Base-by-base conservation (phyloP, 2,888 invertebrate genomes). In the Dynastes tityus region DNA sequence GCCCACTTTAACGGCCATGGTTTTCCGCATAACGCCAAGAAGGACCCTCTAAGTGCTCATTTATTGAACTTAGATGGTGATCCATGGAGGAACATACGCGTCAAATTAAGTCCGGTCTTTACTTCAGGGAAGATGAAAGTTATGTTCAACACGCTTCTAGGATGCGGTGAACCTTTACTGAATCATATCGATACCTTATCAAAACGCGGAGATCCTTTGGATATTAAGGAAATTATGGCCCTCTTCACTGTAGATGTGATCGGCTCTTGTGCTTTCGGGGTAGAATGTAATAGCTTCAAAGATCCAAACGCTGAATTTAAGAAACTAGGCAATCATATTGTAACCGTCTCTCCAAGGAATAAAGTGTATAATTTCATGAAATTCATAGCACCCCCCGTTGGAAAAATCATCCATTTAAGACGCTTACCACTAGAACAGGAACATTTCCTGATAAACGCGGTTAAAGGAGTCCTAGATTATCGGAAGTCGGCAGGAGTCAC, bases 251-350 rank as follows among this genome's bases (percentile, higher is more conserved):
- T 91, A 88, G 92, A 92, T 82, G 90, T 92, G 1, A 91, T 92
- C 32, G 91, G 91, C 0, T 90, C 90, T 67, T 90, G 91, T 76
- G 92, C 91, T 8, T 92, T 92, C 84, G 92, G 92, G 37, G 87
- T 92, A 3, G 90, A 92, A 80, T 90, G 91, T 80, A 90, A 92
- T 82, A 90, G 90, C 37, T 89, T 92, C 68, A 88, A 89, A 75
- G 88, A 91, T 85, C 88, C 90, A 0, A 87, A 91, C 78, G 89
- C 91, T 3, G 83, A 81, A 64, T 92, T 92, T 85, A 78, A 82
- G 55, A 65, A 75, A 63, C 81, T 80, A 76, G 84, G 84, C 6
- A 78, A 80, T 64, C 80, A 76, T 53, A 37, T 82, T 22, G 81
- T 82, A 32, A 27, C 67, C 27, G 37, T 74, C 1, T 37, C 71